Conservation (phyloP, 2,888 invertebrate species). For the Sclerodermus sp. region DNA sequence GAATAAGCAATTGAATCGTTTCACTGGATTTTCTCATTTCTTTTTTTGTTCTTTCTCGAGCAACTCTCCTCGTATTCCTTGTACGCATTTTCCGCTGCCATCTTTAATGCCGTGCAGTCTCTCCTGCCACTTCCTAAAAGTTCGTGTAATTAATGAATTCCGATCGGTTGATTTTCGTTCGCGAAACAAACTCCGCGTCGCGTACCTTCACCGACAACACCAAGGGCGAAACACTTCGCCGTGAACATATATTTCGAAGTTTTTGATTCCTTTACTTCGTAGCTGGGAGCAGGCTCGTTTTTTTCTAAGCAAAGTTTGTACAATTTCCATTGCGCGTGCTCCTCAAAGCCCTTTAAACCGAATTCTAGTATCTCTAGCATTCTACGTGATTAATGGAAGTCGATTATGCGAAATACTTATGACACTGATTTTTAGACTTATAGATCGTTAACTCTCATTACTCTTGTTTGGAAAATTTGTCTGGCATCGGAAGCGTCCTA, state of each 20-base stretch:
- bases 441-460: constrained; percentile 9
- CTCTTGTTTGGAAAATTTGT: constrained; percentile 28
- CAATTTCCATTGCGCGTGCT: constrained; percentile 28
- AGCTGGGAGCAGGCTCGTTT: constrained; percentile 23
- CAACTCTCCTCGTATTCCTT: constrained; percentile 11
- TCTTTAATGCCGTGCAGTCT: constrained; percentile 24
- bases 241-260: constrained; percentile 10
- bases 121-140: constrained; percentile 27
- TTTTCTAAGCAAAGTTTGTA: constrained; percentile 35
- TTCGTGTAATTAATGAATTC: neutral
- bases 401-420: neutral
- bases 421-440: neutral
- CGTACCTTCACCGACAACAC: constrained; percentile 27
- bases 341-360: constrained; percentile 13
- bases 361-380: constrained; percentile 29
- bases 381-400: constrained; percentile 15
- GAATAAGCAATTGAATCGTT: no score
- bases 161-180: neutral
- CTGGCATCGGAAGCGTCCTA: constrained; percentile 8
- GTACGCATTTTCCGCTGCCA: constrained; percentile 23
- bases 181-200: no score
- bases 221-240: constrained; percentile 33
- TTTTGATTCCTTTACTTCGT: constrained; percentile 12
- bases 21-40: no score
- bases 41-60: no score